These are phyloP conservation scores for Mythimna lalbum DNA, from an alignment of 2,888 invertebrate genomes.

Conservation along the genomic window DNA sequence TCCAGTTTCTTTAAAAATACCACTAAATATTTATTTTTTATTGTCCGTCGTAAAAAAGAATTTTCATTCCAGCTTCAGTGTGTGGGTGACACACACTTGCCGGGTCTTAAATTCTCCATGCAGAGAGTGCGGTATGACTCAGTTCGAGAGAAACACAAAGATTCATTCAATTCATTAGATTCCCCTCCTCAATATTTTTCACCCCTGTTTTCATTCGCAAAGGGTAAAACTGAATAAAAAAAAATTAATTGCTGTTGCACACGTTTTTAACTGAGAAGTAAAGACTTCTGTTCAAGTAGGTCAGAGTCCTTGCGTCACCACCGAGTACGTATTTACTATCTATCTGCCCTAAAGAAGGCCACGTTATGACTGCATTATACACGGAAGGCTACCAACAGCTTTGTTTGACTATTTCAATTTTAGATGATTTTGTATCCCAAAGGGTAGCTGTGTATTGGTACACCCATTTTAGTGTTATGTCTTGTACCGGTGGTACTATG, in stretches of 20 bases:
- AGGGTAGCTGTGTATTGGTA: background rate
- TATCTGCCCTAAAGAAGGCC: slow-evolving; percentile 10
- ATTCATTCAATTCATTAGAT: background rate
- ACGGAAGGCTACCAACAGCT: background rate
- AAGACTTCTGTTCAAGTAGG: slow-evolving; percentile 17
- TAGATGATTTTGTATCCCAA: background rate
- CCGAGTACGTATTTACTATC: background rate
- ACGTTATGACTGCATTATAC: slow-evolving; percentile 11
- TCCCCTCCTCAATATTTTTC: background rate
- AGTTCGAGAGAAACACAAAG: background rate
- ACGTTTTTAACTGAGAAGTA: slow-evolving; percentile 17
- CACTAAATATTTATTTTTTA: too few relatives aligned
- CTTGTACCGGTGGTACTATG: too few relatives aligned
- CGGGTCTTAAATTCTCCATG: background rate
- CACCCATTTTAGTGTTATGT: background rate
- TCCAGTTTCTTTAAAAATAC: too few relatives aligned
- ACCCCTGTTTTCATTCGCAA: background rate
- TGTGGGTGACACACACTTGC: background rate
- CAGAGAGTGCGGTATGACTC: too few relatives aligned
- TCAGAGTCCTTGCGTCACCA: slow-evolving; percentile 17
- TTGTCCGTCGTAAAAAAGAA: too few relatives aligned
- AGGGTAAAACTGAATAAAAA: background rate
- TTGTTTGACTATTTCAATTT: background rate
- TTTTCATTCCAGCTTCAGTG: too few relatives aligned
- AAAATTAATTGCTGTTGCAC: background rate